These are phyloP conservation scores for Borostomias antarcticus DNA, from an alignment of 2,797 vertebrate genomes.

Conservation along the genomic window DNA sequence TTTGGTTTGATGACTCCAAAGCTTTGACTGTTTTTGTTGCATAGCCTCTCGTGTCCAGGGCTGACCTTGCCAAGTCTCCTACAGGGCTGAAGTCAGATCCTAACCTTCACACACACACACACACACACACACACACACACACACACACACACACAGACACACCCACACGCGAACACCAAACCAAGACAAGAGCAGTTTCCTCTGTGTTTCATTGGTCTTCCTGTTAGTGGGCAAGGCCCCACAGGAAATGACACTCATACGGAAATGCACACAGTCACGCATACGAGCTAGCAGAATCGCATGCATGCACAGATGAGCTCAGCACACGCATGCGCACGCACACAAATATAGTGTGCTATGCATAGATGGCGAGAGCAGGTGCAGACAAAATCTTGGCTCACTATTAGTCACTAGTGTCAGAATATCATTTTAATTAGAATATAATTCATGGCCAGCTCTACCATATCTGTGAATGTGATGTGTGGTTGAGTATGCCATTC, in stretches of 20 bases:
- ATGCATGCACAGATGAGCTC: not conserved
- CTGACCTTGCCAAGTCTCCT: conserved; percentile 32
- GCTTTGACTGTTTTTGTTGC: conserved; percentile 35
- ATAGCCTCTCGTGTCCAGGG: conserved; percentile 36
- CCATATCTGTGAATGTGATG: not conserved
- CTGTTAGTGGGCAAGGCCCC: conserved; percentile 69
- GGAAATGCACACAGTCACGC: conserved; percentile 14
- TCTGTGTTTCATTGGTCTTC: conserved; percentile 74
- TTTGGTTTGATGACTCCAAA: not conserved
- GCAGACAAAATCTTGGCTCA: too few relatives aligned
- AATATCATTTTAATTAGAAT: too few relatives aligned
- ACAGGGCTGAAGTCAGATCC: conserved; percentile 40
- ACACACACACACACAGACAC: conserved; percentile 26
- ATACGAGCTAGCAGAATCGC: not conserved
- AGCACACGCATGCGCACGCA: not conserved
- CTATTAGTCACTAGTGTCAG: too few relatives aligned
- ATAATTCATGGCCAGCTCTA: not conserved
- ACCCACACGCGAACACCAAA: conserved; percentile 34
- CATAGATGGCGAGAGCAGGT: too few relatives aligned
- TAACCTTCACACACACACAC: conserved; percentile 23
- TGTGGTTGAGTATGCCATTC: not conserved
- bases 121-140: not conserved
- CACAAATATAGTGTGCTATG: too few relatives aligned
- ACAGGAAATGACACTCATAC: conserved; percentile 67
- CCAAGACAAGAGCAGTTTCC: conserved; percentile 70